phyloP scores from a whole-genome alignment of 1,140 invertebrate species.

The Drosophila lacertosa region DNA sequence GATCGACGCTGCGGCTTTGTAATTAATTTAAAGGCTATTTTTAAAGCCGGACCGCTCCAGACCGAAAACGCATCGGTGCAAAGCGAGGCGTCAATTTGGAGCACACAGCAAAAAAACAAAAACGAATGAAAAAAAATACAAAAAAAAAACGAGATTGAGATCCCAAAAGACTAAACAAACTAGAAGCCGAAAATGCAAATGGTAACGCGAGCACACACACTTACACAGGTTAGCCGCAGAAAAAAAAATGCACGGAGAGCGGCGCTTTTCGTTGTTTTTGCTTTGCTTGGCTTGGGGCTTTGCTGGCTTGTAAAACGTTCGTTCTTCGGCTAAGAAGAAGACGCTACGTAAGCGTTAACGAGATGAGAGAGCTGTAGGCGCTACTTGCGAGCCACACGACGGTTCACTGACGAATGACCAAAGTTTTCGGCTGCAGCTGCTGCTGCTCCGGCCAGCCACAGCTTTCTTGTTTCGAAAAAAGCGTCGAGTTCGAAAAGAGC shows the following conservation, averaged over 20 bases:
- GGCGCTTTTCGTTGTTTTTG: conserved; percentile 9
- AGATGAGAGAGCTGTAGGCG: conserved; percentile 26
- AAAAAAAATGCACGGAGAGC: conserved; percentile 20
- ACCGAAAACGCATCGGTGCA: conserved; percentile 23
- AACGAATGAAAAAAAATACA: no score
- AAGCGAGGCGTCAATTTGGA: conserved; percentile 46
- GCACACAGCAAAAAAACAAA: conserved; percentile 49
- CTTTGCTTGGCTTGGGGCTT: neutral
- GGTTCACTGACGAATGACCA: conserved; percentile 67
- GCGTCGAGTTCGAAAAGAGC: conserved; percentile 57
- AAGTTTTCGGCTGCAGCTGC: conserved; percentile 56
- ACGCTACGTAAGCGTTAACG: conserved; percentile 26
- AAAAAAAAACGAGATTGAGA: conserved; percentile 36
- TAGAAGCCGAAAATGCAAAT: conserved; percentile 63
- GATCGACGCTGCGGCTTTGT: conserved; percentile 37
- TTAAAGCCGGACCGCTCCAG: conserved; percentile 16
- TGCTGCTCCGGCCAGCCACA: conserved; percentile 6
- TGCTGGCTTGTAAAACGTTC: conserved; percentile 61
- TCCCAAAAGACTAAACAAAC: conserved; percentile 19
- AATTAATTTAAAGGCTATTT: conserved; percentile 56
- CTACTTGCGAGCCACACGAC: conserved; percentile 53
- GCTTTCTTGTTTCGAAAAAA: conserved; percentile 52
- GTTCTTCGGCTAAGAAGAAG: conserved; percentile 75
- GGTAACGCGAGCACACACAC: conserved; percentile 49
- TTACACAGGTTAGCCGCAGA: neutral